These are phyloP conservation scores for Dolichomitus sp. DNA, from an alignment of 2,888 invertebrate genomes.

Conservation along the genomic window DNA sequence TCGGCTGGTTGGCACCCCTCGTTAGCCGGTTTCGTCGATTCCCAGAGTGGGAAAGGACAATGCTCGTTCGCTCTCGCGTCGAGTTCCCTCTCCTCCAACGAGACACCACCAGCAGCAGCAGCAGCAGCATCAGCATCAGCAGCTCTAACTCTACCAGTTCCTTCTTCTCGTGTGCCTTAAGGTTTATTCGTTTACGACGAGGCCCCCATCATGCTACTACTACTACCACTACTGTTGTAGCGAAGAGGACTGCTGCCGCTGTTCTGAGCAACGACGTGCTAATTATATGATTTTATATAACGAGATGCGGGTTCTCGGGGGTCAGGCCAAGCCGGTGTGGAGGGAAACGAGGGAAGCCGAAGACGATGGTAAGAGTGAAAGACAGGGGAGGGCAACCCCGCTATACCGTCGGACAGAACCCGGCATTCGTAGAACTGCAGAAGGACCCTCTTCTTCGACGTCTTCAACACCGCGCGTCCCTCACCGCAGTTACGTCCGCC, in stretches of 20 bases:
- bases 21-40: slow-evolving; percentile 73
- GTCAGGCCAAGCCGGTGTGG: slow-evolving; percentile 66
- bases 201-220: slow-evolving; percentile 41
- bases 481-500: slow-evolving; percentile 54
- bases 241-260: slow-evolving; percentile 43
- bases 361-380: slow-evolving; percentile 13
- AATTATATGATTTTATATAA: slow-evolving; percentile 84
- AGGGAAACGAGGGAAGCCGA: slow-evolving; percentile 10
- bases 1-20: slow-evolving; percentile 64
- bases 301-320: slow-evolving; percentile 82
- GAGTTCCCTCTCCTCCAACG: slow-evolving; percentile 40
- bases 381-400: slow-evolving; percentile 60
- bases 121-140: slow-evolving; percentile 4
- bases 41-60: slow-evolving; percentile 70
- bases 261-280: slow-evolving; percentile 81
- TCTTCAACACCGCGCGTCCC: slow-evolving; percentile 35
- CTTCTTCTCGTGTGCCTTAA: slow-evolving; percentile 59
- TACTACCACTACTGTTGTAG: slow-evolving; percentile 14
- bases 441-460: slow-evolving; percentile 64
- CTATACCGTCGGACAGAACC: slow-evolving; percentile 24
- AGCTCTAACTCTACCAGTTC: slow-evolving; percentile 44
- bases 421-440: slow-evolving; percentile 64
- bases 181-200: slow-evolving; percentile 66
- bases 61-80: slow-evolving; percentile 52
- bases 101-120: neutral